phyloP scores from a whole-genome alignment of 2,113 vertebrate species.

The Chauna torquata region DNA sequence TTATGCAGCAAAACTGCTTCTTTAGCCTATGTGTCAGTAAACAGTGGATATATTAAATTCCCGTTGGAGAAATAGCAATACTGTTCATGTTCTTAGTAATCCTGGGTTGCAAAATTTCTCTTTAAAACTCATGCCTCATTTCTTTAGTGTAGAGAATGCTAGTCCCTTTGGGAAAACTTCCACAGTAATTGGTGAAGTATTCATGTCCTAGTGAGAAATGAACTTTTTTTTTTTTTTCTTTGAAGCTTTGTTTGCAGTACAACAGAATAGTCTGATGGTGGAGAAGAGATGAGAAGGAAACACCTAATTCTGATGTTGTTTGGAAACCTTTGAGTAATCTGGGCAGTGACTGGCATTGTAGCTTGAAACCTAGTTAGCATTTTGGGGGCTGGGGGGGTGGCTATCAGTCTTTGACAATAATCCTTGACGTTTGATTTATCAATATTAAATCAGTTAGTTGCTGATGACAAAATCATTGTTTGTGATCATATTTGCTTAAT shows the following conservation, averaged over 20 bases:
- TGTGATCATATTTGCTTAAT: neutral
- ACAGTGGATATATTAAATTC: neutral
- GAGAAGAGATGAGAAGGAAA: neutral
- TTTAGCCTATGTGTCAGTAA: neutral
- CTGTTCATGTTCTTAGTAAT: neutral
- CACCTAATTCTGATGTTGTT: neutral
- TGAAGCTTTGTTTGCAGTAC: neutral
- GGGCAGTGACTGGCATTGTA: neutral
- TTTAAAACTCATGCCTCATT: neutral
- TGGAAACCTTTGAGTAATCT: neutral
- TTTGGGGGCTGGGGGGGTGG: neutral
- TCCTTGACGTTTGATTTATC: neutral
- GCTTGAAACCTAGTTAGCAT: neutral
- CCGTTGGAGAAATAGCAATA: neutral
- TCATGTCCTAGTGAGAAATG: neutral
- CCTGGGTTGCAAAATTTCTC: neutral
- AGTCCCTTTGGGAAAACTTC: neutral
- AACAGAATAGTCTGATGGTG: neutral
- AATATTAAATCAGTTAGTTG: neutral
- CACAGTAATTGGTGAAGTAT: neutral
- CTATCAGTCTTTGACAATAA: neutral
- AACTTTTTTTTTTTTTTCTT: neutral
- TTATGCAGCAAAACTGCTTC: neutral
- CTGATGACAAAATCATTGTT: neutral
- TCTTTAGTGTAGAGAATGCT: neutral